Evolutionary conservation across 2,797 vertebrate genomes (phyloP).

Genomic region (Etheostoma nigrum): DNA sequence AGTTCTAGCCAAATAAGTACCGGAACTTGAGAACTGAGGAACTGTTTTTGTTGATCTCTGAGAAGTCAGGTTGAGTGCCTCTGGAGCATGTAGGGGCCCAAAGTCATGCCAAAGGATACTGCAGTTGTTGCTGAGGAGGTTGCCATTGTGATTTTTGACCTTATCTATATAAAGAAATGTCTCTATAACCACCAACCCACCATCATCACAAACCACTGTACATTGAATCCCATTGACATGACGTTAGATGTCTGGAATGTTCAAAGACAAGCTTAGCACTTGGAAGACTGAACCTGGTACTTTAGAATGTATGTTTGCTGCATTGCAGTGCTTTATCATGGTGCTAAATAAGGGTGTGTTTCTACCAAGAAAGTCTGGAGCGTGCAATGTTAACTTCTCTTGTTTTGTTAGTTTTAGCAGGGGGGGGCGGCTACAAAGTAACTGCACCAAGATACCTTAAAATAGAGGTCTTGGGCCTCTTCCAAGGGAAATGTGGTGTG

Average conservation of each 20-base stretch:
- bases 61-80: not conserved
- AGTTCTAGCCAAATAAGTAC: not conserved
- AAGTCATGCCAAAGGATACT: no score
- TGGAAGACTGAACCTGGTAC: not conserved
- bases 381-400: not conserved
- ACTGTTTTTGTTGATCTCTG: not conserved
- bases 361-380: not conserved
- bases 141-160: not conserved
- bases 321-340: no score
- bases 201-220: not conserved
- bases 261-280: no score
- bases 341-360: not conserved
- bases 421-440: not conserved
- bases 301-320: not conserved
- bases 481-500: constrained; percentile 2
- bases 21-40: no score
- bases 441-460: not conserved
- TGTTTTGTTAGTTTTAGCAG: not conserved
- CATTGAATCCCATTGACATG: no score
- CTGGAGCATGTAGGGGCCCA: not conserved
- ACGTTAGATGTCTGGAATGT: no score
- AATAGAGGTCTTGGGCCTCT: not conserved
- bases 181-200: not conserved
- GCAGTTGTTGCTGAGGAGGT: not conserved
- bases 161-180: not conserved